Evolutionary conservation across 2,797 vertebrate genomes (phyloP).

Genomic region (Geotrypetes seraphini): DNA sequence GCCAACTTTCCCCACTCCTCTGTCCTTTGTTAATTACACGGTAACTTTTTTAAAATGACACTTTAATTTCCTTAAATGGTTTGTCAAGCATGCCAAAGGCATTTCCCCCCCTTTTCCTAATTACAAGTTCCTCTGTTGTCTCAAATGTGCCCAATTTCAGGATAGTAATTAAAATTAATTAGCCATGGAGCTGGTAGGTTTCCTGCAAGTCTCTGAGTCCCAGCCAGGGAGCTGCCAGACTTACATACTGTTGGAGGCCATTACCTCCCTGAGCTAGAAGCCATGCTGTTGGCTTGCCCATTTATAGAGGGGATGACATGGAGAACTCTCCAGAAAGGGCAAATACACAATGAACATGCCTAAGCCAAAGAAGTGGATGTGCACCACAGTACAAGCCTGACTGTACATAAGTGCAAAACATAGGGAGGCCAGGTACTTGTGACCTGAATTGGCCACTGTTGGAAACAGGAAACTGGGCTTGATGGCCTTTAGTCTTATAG

Average conservation of each 20-base stretch:
- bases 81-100: neutral
- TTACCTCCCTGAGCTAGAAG: neutral
- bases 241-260: neutral
- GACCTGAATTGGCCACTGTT: too few species aligned
- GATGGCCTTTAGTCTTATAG: too few species aligned
- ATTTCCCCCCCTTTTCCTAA: neutral
- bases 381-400: too few species aligned
- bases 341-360: too few species aligned
- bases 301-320: too few species aligned
- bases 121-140: constrained; percentile 1
- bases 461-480: too few species aligned
- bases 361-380: too few species aligned
- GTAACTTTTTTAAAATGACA: neutral
- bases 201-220: neutral
- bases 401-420: too few species aligned
- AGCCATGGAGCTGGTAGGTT: neutral
- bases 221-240: neutral
- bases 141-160: constrained; percentile 10
- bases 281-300: too few species aligned
- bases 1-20: too few species aligned
- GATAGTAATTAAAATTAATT: constrained; percentile 26
- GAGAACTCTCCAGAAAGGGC: too few species aligned
- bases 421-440: too few species aligned
- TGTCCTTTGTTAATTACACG: neutral
- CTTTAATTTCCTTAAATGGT: constrained; percentile 8